A percentile compares a stretch with the other conserved stretches of the same genome.
Conservation (phyloP, 1,140 invertebrate genomes). For the Trichonephila clavata region DNA sequence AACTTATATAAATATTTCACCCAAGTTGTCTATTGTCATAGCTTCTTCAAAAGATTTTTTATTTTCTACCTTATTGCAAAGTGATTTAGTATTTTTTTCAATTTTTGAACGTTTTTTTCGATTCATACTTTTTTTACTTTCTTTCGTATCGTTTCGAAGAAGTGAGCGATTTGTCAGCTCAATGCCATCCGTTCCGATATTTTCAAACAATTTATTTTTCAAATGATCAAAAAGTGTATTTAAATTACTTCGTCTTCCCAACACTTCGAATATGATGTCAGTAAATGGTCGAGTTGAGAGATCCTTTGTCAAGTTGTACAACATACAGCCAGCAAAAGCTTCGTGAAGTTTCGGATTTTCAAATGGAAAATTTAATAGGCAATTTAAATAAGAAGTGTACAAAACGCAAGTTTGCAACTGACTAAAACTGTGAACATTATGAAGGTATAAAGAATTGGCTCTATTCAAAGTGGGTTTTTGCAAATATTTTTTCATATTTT, state of each 20-base stretch:
- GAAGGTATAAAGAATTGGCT: slow-evolving; percentile 54
- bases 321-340: slow-evolving; percentile 43
- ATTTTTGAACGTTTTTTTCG: background rate
- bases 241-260: slow-evolving; percentile 44
- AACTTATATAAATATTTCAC: slow-evolving; percentile 30
- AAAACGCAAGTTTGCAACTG: slow-evolving; percentile 67
- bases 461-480: slow-evolving; percentile 61
- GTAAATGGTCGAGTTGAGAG: slow-evolving; percentile 22
- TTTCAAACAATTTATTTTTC: slow-evolving; percentile 28
- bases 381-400: slow-evolving; percentile 45
- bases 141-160: slow-evolving; percentile 13
- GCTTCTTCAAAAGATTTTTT: background rate
- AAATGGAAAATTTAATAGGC: slow-evolving; percentile 41
- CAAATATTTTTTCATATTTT: slow-evolving; percentile 63
- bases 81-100: no score
- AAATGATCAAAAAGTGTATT: slow-evolving; percentile 9
- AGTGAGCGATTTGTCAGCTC: slow-evolving; percentile 43
- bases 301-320: slow-evolving; percentile 75
- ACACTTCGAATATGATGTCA: slow-evolving; percentile 58
- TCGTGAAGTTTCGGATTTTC: slow-evolving; percentile 14
- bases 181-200: background rate
- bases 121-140: background rate
- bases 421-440: slow-evolving; percentile 63
- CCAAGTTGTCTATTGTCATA: background rate
- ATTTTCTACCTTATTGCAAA: slow-evolving; percentile 19